phyloP scores from a whole-genome alignment of 2,113 vertebrate genomes.

The Cavia porcellus region DNA sequence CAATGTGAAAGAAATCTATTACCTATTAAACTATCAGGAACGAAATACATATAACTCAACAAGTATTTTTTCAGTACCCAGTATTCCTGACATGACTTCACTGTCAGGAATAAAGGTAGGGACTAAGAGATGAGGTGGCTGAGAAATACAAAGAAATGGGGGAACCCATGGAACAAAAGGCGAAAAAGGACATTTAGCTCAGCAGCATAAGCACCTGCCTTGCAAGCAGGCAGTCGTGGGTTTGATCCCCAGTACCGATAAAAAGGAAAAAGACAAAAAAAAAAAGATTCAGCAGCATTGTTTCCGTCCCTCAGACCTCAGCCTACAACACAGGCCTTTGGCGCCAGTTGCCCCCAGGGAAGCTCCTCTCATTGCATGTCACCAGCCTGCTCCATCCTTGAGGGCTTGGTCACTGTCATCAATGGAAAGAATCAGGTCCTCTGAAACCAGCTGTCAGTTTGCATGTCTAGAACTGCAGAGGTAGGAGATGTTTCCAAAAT shows the following conservation, averaged over 20 bases:
- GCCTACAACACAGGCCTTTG: neutral
- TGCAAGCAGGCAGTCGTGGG: too few species aligned
- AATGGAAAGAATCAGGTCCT: neutral
- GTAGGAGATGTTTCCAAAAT: neutral
- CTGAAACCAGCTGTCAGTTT: constrained; percentile 44
- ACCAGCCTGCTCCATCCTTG: neutral
- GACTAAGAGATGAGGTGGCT: neutral
- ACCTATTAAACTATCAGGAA: neutral
- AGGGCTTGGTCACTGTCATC: neutral
- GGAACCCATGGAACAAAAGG: neutral
- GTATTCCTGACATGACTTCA: neutral
- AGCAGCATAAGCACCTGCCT: too few species aligned
- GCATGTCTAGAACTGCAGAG: neutral
- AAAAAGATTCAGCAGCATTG: neutral
- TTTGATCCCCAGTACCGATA: too few species aligned
- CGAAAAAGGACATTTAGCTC: neutral
- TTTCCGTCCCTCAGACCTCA: neutral
- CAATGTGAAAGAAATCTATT: constrained; percentile 19
- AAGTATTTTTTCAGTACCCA: neutral
- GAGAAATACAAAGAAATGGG: neutral
- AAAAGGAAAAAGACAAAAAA: too few species aligned
- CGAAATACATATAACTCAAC: neutral
- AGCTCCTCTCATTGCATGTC: neutral
- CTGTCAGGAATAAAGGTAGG: neutral
- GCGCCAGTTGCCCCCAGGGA: neutral